Conservation (phyloP, 2,888 invertebrate genomes). For the Epistrophe eligans region DNA sequence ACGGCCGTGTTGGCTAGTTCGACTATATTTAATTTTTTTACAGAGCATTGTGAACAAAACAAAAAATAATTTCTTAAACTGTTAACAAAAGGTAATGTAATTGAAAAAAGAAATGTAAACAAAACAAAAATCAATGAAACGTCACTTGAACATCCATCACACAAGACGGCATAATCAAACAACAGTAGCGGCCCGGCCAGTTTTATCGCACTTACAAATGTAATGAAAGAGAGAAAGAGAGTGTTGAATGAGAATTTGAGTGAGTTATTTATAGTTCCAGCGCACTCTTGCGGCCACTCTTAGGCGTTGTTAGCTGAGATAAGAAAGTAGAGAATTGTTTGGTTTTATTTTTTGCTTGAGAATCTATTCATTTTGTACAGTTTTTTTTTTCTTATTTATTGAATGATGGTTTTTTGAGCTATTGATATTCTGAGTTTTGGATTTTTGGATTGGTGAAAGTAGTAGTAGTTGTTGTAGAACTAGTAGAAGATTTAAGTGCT, state of each 20-base stretch:
- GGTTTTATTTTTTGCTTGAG: conserved; percentile 77
- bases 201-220: conserved; percentile 83
- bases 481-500: conserved; percentile 75
- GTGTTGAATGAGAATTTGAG: conserved; percentile 57
- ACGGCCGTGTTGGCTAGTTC: conserved; percentile 41
- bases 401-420: conserved; percentile 77
- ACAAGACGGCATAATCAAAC: conserved; percentile 58
- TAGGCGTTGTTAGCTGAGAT: conserved; percentile 83
- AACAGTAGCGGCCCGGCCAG: conserved; percentile 64
- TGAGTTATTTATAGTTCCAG: conserved; percentile 83
- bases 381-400: conserved; percentile 77
- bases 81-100: conserved; percentile 24
- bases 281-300: conserved; percentile 83
- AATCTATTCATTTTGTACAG: conserved; percentile 77
- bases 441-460: conserved; percentile 63
- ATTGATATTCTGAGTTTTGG: conserved; percentile 62
- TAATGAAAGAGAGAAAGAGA: conserved; percentile 80
- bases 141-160: conserved; percentile 61
- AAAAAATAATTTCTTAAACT: conserved; percentile 12
- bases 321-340: conserved; percentile 78
- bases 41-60: conserved; percentile 38
- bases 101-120: conserved; percentile 46
- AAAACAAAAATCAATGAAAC: conserved; percentile 47
- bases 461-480: conserved; percentile 67
- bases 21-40: background rate